Evolutionary conservation across 35 echinoderm and acorn worm genomes (phyloP), one percentile per base, ranked within the genome.

Genomic region (Ophioderma brevispina): DNA sequence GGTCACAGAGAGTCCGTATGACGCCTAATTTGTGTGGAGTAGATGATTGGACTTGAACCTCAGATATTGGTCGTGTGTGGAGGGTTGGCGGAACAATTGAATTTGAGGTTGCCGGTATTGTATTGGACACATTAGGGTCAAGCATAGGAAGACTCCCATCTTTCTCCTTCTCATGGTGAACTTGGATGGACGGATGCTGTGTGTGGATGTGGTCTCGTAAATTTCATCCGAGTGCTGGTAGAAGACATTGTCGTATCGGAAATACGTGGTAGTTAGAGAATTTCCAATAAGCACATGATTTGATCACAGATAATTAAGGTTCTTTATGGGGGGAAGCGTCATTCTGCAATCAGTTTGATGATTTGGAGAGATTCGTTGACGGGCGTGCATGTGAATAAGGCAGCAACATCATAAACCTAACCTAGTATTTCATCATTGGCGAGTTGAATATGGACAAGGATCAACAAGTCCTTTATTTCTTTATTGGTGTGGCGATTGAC

Each of bases 141-240:
- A 52, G 46, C 46, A 21, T 52, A 52, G 8, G 46, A 52, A 52
- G 46, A 52, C 46, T 52, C 46, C 46, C 46, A 21, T 52, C 46
- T 21, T 52, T 21, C 46, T 52, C 46, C 21, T 52, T 52, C 46
- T 52, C 46, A 21, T 11, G 8, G 46, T 8, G 8, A 52, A 52
- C 8, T 21, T 11, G 8, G 46, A 52, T 11, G 46, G 46, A 78
- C 6, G 76, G 76, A 13, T 32, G 34, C 13, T 78, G 76, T 30
- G 76, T 13, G 76, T 78, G 8, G 76, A 78, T 78, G 28, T 78
- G 76, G 28, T 78, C 76, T 78, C 76, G 10, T 78, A 30, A 30
- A 78, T 30, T 78, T n/a, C n/a, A n/a, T n/a, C n/a, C n/a, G n/a
- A n/a, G n/a, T 80, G 78, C 25, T 80, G 78, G 34, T 80, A 80